Percentiles rank a stretch among this genome's conserved stretches.
These are phyloP conservation scores for Ochropleura plecta DNA, from an alignment of 2,888 invertebrate species.

Conservation along the genomic window DNA sequence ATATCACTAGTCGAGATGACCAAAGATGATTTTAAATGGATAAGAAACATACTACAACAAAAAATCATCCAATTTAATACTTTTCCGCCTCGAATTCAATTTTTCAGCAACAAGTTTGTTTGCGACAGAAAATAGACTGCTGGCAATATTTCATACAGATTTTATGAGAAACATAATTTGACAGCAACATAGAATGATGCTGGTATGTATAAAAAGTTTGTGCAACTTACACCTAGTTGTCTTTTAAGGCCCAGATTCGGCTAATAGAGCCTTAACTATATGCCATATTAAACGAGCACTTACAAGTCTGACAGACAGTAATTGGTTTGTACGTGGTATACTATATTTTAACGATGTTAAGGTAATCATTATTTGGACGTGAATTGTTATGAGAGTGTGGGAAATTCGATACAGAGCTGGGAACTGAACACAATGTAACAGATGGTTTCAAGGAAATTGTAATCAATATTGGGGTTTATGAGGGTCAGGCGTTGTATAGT, in stretches of 20 bases:
- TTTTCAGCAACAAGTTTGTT: neutral
- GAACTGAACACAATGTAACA: conserved; percentile 39
- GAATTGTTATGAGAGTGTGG: conserved; percentile 46
- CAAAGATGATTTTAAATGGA: neutral
- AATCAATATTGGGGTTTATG: conserved; percentile 41
- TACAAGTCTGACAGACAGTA: conserved; percentile 7
- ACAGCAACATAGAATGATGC: neutral
- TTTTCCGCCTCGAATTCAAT: too few relatives aligned
- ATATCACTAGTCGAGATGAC: neutral
- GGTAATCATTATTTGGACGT: conserved; percentile 49
- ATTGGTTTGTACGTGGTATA: conserved; percentile 22
- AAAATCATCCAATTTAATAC: too few relatives aligned
- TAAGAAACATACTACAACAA: neutral
- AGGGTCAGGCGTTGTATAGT: conserved; percentile 36
- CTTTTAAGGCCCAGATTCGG: neutral
- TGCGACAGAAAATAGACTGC: too few relatives aligned
- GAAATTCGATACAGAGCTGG: conserved; percentile 40
- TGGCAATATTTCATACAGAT: neutral
- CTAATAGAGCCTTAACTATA: neutral
- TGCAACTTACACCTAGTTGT: neutral
- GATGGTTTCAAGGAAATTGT: conserved; percentile 43
- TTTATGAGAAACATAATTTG: neutral
- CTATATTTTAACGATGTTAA: conserved; percentile 19
- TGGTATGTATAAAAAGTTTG: neutral
- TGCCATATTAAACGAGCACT: conserved; percentile 3